Conservation (phyloP, 2,888 invertebrate genomes). For the Steinernema hermaphroditum region DNA sequence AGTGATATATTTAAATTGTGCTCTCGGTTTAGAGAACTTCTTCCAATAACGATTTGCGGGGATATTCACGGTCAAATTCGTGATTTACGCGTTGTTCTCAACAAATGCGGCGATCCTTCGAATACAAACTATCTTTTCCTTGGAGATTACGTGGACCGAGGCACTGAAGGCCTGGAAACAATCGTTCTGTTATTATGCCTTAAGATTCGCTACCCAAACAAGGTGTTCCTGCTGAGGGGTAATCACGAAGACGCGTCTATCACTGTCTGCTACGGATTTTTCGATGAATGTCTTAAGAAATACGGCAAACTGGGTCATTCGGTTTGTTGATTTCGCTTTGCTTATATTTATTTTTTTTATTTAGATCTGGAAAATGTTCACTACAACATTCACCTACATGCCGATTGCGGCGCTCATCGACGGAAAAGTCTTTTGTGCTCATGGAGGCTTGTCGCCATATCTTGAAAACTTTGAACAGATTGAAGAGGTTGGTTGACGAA, state of each 20-base stretch:
- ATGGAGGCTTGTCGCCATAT: slow-evolving; percentile 56
- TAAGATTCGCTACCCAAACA: slow-evolving; percentile 44
- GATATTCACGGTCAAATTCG: slow-evolving; percentile 60
- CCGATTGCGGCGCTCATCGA: slow-evolving; percentile 50
- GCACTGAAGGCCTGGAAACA: slow-evolving; percentile 37
- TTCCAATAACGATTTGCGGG: slow-evolving; percentile 55
- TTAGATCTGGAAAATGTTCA: slow-evolving; percentile 49
- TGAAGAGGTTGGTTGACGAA: slow-evolving; percentile 37
- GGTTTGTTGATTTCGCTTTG: not conserved
- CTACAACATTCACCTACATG: slow-evolving; percentile 52
- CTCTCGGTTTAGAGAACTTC: slow-evolving; percentile 32
- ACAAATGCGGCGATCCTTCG: slow-evolving; percentile 40
- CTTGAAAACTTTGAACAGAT: slow-evolving; percentile 45
- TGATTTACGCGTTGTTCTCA: slow-evolving; percentile 49
- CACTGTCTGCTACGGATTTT: slow-evolving; percentile 54
- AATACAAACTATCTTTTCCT: slow-evolving; percentile 22
- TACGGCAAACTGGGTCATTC: slow-evolving; percentile 27
- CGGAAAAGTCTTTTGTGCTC: slow-evolving; percentile 49
- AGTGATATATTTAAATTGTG: slow-evolving; percentile 24
- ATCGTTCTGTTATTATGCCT: slow-evolving; percentile 32
- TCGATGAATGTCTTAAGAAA: slow-evolving; percentile 48
- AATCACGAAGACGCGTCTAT: slow-evolving; percentile 59
- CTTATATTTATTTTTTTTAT: not conserved
- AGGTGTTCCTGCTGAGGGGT: slow-evolving; percentile 43
- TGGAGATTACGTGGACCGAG: slow-evolving; percentile 46